A percentile compares a stretch with the other conserved stretches of the same genome.
These are phyloP conservation scores for Phalacrocorax carbo DNA, from an alignment of 2,113 vertebrate genomes.

Conservation along the genomic window DNA sequence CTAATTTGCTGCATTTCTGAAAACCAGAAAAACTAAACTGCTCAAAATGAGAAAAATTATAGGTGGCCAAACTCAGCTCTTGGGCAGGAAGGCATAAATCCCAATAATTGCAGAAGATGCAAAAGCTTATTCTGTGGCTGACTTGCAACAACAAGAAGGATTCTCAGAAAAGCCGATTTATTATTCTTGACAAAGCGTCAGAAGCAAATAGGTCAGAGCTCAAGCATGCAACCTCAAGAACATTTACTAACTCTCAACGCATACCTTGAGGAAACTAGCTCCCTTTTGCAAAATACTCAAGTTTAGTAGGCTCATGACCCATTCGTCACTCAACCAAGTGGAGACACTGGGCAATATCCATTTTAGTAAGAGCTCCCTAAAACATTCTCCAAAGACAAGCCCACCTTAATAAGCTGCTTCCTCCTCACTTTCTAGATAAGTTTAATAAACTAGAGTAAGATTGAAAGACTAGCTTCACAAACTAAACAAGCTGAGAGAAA, in stretches of 20 bases:
- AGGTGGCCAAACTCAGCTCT: slow-evolving; percentile 36
- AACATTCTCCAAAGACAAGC: neutral
- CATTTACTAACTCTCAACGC: neutral
- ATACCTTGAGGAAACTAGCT: slow-evolving; percentile 15
- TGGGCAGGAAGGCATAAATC: slow-evolving; percentile 55
- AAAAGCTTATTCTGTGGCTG: slow-evolving; percentile 47
- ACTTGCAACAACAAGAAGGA: slow-evolving; percentile 49
- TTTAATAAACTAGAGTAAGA: neutral
- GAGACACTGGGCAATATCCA: neutral
- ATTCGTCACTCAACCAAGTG: neutral
- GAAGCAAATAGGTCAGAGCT: slow-evolving; percentile 41
- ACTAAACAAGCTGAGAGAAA: slow-evolving; percentile 3
- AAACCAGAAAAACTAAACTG: slow-evolving; percentile 49
- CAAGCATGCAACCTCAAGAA: slow-evolving; percentile 48
- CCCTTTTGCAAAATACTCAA: neutral
- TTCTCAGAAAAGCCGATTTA: slow-evolving; percentile 50
- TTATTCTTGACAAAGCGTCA: slow-evolving; percentile 23
- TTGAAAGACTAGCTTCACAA: slow-evolving; percentile 40
- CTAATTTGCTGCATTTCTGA: slow-evolving; percentile 43
- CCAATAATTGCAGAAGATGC: slow-evolving; percentile 40
- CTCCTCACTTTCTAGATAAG: neutral
- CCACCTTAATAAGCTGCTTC: neutral
- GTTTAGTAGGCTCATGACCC: neutral
- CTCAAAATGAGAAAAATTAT: slow-evolving; percentile 51
- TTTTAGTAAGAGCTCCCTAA: neutral